Evolutionary conservation across 2,888 invertebrate genomes (phyloP), one percentile per base, ranked within the genome.

Genomic region (Tricholauxania praeusta): DNA sequence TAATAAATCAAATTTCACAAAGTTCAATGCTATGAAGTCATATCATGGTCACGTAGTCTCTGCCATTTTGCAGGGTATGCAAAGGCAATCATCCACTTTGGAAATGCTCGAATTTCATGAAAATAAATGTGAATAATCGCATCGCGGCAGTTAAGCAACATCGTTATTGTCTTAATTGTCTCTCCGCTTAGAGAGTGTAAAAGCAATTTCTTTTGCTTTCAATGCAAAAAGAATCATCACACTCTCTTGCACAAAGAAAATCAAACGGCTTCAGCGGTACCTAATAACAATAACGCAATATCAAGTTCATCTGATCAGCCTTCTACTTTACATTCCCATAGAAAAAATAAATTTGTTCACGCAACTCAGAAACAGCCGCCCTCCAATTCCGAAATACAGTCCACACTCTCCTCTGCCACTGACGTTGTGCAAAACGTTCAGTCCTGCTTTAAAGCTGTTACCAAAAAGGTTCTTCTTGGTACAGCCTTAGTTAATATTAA

Each of bases 401-500:
- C 69, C 69, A 69, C 22, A 22, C 22, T 22, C 22, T 22, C 22
- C 1, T 22, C 51, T 3, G 15, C 2, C 1, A 14, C 5, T 15
- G 14, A 39, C 14, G n/a, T 22, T 22, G 3, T 22, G 1, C 22
- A 51, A 15, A 51, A 51, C 1, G 51, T 49, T 12, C 64, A 71
- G 22, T 57, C 39, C 2, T 72, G 49, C 52, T 71, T 62, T 39
- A 12, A 14, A 55, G 51, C 62, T 28, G 55, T 14, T 14, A 49
- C 19, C 22, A 47, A n/a, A 1, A 60, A 69, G 39, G 62, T 72
- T 22, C 57, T 74, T 32, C 32, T 74, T 28, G 71, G 72, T 19
- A 74, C 71, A 12, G 74, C 74, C 6, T 28, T 74, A 5, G 72
- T 69, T 10, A 19, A 71, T 8, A 47, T 74, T 28, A 32, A 47